phyloP scores from a whole-genome alignment of 2,113 vertebrate genomes.

The Carettochelys insculpta region DNA sequence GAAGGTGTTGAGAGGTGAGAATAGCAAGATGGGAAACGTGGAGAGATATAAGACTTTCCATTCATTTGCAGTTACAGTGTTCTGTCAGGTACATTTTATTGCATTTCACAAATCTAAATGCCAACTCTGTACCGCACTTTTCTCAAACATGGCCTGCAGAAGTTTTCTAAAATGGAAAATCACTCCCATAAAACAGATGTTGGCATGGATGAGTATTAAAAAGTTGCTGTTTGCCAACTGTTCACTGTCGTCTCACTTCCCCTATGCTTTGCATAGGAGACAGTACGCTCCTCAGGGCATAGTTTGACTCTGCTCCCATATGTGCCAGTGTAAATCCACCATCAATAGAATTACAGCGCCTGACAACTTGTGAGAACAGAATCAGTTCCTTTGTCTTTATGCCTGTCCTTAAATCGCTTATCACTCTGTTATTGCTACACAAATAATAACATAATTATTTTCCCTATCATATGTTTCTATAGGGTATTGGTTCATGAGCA shows the following conservation, averaged over 20 bases:
- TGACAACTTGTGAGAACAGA: background rate
- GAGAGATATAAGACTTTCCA: background rate
- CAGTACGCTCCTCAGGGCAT: background rate
- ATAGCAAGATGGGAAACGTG: background rate
- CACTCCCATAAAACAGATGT: background rate
- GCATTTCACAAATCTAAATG: background rate
- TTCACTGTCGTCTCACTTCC: background rate
- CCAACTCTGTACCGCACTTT: background rate
- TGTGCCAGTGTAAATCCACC: accelerated
- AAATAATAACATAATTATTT: constrained; percentile 21
- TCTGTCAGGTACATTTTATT: background rate
- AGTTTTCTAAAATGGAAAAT: background rate
- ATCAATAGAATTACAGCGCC: background rate
- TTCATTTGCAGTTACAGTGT: background rate
- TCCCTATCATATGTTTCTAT: constrained; percentile 13
- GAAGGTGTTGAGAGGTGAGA: background rate
- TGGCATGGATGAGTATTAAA: background rate
- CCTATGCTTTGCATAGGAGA: background rate
- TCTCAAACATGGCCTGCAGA: background rate
- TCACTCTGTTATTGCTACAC: constrained; percentile 1
- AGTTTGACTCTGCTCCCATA: background rate
- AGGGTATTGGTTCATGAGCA: constrained; percentile 14
- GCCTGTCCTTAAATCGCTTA: constrained; percentile 23
- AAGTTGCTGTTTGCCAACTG: accelerated
- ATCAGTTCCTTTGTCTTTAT: background rate